Evolutionary conservation across 2,888 invertebrate species (phyloP).

Genomic region (Coronaproctus castanopsis): DNA sequence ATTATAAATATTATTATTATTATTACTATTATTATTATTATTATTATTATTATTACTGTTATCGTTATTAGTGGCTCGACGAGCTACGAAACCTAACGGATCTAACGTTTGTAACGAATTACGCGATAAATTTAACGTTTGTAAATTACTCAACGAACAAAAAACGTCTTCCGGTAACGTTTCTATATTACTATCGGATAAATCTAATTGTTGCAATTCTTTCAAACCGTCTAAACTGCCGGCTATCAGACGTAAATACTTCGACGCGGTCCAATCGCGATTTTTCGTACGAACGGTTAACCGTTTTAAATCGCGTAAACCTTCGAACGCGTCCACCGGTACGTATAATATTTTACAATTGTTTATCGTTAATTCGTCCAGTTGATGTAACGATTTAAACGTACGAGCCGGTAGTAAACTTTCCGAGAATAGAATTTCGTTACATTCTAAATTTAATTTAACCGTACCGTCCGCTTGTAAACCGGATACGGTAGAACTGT

Average conservation of each 20-base stretch:
- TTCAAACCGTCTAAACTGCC: slow-evolving; percentile 54
- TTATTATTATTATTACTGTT: slow-evolving; percentile 32
- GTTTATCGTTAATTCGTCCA: slow-evolving; percentile 52
- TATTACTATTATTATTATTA: slow-evolving; percentile 25
- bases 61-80: slow-evolving; percentile 32
- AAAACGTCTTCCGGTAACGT: slow-evolving; percentile 57
- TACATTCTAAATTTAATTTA: slow-evolving; percentile 53
- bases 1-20: too few relatives aligned
- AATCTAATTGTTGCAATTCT: slow-evolving; percentile 56
- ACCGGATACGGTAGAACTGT: slow-evolving; percentile 43
- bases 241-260: slow-evolving; percentile 47
- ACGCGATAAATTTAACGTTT: slow-evolving; percentile 61
- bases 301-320: slow-evolving; percentile 54
- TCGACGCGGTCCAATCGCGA: slow-evolving; percentile 49
- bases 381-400: slow-evolving; percentile 47
- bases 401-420: slow-evolving; percentile 50
- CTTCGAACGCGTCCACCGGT: slow-evolving; percentile 56
- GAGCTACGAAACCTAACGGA: slow-evolving; percentile 51
- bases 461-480: slow-evolving; percentile 46
- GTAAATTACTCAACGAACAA: slow-evolving; percentile 57
- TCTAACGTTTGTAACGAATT: slow-evolving; percentile 62
- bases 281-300: slow-evolving; percentile 61
- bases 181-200: slow-evolving; percentile 65
- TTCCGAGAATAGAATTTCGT: slow-evolving; percentile 54
- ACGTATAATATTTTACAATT: slow-evolving; percentile 61